A percentile compares a stretch with the other conserved stretches of the same genome.
phyloP scores from a whole-genome alignment of 2,888 invertebrate species.

The Panzeria rudis region DNA sequence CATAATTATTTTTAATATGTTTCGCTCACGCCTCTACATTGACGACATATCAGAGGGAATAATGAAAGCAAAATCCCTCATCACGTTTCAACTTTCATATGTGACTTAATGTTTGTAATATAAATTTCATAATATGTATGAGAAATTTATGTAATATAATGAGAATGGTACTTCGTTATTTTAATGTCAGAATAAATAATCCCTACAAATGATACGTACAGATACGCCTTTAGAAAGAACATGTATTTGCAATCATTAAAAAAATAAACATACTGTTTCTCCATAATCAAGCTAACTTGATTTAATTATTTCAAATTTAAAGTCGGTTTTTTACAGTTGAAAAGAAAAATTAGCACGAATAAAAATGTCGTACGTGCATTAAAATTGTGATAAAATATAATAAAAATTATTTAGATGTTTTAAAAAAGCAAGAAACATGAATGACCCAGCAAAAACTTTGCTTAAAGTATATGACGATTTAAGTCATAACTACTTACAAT shows the following conservation, averaged over 20 bases:
- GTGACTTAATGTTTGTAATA: not conserved
- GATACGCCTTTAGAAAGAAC: not conserved
- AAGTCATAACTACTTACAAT: too few relatives aligned
- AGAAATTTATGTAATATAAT: not conserved
- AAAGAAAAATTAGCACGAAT: not conserved
- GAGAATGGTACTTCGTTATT: conserved; percentile 20
- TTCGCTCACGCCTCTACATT: not conserved
- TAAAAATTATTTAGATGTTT: too few relatives aligned
- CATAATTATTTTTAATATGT: not conserved
- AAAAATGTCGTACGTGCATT: conserved; percentile 42
- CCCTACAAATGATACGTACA: not conserved
- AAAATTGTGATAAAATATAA: not conserved
- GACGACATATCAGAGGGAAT: not conserved
- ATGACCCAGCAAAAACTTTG: too few relatives aligned
- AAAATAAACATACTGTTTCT: conserved; percentile 52
- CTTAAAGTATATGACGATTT: too few relatives aligned
- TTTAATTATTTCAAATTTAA: conserved; percentile 60
- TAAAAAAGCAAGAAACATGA: too few relatives aligned
- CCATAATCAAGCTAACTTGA: conserved; percentile 54
- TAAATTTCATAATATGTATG: conserved; percentile 12
- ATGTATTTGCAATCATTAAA: conserved; percentile 32
- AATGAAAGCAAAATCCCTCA: not conserved
- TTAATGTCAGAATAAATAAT: conserved; percentile 24
- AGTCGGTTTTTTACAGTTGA: conserved; percentile 24
- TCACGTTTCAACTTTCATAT: conserved; percentile 1